phyloP scores from a whole-genome alignment of 2,113 vertebrate species.

The Crotophaga sulcirostris region DNA sequence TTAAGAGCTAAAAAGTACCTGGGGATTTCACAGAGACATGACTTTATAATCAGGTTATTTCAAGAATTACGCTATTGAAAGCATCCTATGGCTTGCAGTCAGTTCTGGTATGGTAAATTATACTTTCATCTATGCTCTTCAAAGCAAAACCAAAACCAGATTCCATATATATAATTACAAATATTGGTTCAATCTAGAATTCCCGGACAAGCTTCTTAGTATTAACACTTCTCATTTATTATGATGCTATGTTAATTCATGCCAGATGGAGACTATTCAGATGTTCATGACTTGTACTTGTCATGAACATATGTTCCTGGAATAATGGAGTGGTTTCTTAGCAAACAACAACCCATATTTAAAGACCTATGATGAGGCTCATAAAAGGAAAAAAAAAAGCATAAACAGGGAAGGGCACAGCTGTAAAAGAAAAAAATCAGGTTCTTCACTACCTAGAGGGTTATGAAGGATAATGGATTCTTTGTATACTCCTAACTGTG shows the following conservation, averaged over 20 bases:
- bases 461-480: neutral
- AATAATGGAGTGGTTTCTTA: slow-evolving; percentile 68
- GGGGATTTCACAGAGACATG: neutral
- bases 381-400: neutral
- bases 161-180: neutral
- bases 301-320: slow-evolving; percentile 61
- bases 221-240: slow-evolving; percentile 67
- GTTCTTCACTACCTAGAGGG: neutral
- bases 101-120: neutral
- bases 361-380: slow-evolving; percentile 57
- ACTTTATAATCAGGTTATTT: neutral
- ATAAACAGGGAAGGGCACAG: slow-evolving; percentile 18
- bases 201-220: neutral
- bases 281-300: slow-evolving; percentile 67
- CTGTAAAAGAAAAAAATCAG: neutral
- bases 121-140: neutral
- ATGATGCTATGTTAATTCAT: slow-evolving; percentile 57
- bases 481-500: neutral
- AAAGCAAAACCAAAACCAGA: neutral
- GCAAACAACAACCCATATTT: slow-evolving; percentile 65
- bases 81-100: neutral
- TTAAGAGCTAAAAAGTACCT: neutral
- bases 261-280: slow-evolving; percentile 73
- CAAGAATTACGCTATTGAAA: neutral
- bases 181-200: slow-evolving; percentile 27